A percentile compares a stretch with the other conserved stretches of the same genome.
Evolutionary conservation across 2,797 vertebrate genomes (phyloP).

Genomic region (Eulemur rubriventer): DNA sequence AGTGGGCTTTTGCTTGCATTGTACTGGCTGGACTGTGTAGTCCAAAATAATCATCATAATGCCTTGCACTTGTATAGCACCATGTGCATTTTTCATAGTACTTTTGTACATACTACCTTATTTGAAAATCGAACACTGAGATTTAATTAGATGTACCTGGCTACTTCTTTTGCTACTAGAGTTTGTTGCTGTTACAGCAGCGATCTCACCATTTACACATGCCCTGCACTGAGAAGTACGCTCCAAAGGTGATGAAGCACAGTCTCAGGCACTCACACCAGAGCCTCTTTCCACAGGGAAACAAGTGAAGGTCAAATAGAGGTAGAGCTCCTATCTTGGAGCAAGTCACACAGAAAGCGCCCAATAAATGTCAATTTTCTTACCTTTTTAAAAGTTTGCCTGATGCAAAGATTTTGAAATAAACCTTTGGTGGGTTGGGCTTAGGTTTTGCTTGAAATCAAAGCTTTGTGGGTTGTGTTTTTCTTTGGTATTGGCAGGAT

Average conservation of each 20-base stretch:
- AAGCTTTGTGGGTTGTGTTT: background rate
- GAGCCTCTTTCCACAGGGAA: background rate
- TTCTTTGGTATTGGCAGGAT: background rate
- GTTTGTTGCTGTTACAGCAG: background rate
- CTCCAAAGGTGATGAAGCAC: background rate
- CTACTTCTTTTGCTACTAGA: background rate
- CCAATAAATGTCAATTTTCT: background rate
- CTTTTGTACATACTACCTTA: background rate
- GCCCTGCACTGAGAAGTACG: background rate
- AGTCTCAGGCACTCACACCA: background rate
- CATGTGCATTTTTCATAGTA: background rate
- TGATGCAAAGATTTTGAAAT: background rate
- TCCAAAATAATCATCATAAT: fast-evolving
- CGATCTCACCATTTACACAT: fast-evolving
- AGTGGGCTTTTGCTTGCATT: background rate
- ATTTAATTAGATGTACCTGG: background rate
- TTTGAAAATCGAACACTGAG: background rate
- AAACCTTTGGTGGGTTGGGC: background rate
- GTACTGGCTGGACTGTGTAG: fast-evolving
- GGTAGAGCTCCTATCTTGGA: background rate
- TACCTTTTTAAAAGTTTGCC: background rate
- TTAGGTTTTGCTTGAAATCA: background rate
- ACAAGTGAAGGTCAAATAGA: background rate
- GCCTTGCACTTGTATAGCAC: background rate
- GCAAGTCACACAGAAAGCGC: background rate